Conservation (phyloP, 2,797 vertebrate genomes). For the Pogonophryne albipinna region DNA sequence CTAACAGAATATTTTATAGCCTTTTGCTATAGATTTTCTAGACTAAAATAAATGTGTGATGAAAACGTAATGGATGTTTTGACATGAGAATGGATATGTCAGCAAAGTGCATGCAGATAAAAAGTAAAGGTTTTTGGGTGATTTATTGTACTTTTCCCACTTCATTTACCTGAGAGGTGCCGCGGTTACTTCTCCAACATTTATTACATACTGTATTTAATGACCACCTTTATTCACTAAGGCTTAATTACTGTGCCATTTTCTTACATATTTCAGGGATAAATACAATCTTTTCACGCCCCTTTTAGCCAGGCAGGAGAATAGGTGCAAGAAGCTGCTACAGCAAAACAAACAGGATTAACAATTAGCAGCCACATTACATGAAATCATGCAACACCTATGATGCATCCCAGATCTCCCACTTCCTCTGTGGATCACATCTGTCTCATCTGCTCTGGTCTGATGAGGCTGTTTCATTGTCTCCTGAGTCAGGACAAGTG, state of each 20-base stretch:
- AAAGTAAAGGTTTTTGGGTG: too few species aligned
- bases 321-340: neutral
- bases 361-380: neutral
- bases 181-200: too few species aligned
- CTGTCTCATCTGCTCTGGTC: neutral
- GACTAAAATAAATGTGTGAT: neutral
- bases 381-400: neutral
- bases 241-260: too few species aligned
- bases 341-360: neutral
- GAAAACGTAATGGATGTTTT: neutral
- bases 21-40: neutral
- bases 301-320: too few species aligned
- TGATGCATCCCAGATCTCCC: too few species aligned
- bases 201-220: too few species aligned
- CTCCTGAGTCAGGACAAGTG: slow-evolving; percentile 5
- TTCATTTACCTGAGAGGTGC: too few species aligned
- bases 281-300: too few species aligned
- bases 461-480: neutral
- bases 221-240: too few species aligned
- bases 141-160: too few species aligned
- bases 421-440: neutral
- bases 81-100: neutral
- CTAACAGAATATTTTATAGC: neutral
- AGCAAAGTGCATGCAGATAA: too few species aligned
- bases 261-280: too few species aligned